These are phyloP conservation scores for Heliconius congener DNA, from an alignment of 1,140 invertebrate species.

Conservation along the genomic window DNA sequence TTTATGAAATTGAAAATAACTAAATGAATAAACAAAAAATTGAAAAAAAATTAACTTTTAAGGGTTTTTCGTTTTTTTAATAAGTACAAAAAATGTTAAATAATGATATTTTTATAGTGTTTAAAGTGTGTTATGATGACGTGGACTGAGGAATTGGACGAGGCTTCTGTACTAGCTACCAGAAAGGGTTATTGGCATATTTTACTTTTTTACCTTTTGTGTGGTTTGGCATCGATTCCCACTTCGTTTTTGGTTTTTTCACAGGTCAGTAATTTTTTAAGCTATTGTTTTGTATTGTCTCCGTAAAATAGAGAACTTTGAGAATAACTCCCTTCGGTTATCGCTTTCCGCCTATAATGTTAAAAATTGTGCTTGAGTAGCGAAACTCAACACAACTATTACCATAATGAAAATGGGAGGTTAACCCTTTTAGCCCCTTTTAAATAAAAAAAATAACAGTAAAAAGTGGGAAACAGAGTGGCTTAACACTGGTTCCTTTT, in stretches of 20 bases:
- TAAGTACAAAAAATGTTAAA: background rate
- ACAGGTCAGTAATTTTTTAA: conserved; percentile 73
- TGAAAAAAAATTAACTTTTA: no score
- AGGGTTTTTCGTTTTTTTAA: no score
- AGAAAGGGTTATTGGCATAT: conserved; percentile 87
- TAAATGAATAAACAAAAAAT: no score
- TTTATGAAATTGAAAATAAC: no score
- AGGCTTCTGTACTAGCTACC: conserved; percentile 85
- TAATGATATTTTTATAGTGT: background rate
- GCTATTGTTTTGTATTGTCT: background rate
- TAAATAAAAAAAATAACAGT: no score
- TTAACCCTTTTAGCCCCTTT: no score
- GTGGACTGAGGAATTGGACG: conserved; percentile 85
- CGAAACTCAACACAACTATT: no score
- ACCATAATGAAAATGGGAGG: no score
- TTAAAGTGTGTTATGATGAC: conserved; percentile 48
- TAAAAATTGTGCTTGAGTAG: no score
- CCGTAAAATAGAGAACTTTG: background rate
- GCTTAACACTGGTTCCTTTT: no score
- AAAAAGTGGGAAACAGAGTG: no score
- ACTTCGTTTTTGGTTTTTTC: conserved; percentile 87
- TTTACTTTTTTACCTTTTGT: conserved; percentile 86
- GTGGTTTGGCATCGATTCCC: conserved; percentile 85
- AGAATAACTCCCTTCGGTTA: background rate
- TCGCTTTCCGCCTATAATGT: background rate